Percentiles rank a stretch among this genome's conserved stretches.
phyloP scores from a whole-genome alignment of 2,888 invertebrate species.

The Eremobia ochroleuca region DNA sequence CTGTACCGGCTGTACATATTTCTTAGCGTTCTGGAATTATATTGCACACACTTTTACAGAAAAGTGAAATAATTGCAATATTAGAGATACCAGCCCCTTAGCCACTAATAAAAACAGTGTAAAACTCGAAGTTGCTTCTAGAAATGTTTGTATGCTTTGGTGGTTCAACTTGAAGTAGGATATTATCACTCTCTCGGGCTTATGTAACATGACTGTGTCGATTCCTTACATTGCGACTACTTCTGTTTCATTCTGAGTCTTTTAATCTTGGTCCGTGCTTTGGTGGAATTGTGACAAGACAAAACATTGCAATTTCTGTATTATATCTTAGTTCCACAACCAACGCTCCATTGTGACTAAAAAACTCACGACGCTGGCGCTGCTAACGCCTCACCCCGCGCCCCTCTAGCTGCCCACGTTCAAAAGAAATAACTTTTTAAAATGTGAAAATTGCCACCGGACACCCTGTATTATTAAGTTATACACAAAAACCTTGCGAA shows the following conservation, averaged over 20 bases:
- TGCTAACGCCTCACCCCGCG: too few species aligned
- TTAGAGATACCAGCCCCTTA: neutral
- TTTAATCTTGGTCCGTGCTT: neutral
- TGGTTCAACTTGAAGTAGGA: neutral
- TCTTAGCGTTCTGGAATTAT: too few species aligned
- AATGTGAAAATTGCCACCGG: too few species aligned
- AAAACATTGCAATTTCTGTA: neutral
- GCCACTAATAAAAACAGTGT: neutral
- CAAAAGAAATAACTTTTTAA: too few species aligned
- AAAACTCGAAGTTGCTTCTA: neutral
- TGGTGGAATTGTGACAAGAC: neutral
- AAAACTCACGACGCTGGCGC: too few species aligned
- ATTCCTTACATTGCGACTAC: neutral
- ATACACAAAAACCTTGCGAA: neutral
- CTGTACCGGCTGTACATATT: too few species aligned
- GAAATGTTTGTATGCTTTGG: neutral
- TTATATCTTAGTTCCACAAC: neutral
- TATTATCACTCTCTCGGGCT: neutral
- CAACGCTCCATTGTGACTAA: too few species aligned
- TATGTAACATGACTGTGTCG: neutral
- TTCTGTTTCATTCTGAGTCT: neutral
- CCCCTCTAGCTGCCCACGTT: too few species aligned
- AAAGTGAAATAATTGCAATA: neutral
- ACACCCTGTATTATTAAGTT: neutral
- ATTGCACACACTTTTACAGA: too few species aligned